phyloP scores from a whole-genome alignment of 2,113 vertebrate species.

The Asarcornis scutulata region DNA sequence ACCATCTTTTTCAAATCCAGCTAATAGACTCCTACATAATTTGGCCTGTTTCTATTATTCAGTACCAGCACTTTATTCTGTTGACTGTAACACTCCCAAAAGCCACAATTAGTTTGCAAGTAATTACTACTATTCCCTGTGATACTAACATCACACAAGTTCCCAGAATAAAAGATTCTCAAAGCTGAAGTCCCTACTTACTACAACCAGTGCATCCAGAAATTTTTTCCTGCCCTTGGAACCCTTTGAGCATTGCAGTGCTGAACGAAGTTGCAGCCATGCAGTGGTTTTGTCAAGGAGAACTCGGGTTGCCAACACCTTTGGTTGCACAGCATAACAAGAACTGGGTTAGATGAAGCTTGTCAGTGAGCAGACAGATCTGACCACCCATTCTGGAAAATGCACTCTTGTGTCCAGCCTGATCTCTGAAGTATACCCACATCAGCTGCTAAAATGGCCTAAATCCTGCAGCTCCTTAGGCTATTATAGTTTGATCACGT shows the following conservation, averaged over 20 bases:
- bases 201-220: not conserved
- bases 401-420: not conserved
- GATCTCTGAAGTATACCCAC: too few relatives aligned
- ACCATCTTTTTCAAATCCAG: not conserved
- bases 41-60: not conserved
- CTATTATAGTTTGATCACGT: fast-evolving
- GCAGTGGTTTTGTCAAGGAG: not conserved
- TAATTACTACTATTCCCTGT: not conserved
- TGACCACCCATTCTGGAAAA: not conserved
- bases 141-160: not conserved
- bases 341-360: not conserved
- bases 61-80: not conserved
- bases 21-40: not conserved
- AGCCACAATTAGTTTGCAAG: not conserved
- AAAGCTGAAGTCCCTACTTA: not conserved
- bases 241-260: not conserved
- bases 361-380: not conserved
- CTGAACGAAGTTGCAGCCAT: not conserved
- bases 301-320: not conserved
- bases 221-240: not conserved
- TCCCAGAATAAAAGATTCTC: not conserved
- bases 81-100: not conserved
- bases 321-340: not conserved
- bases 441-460: not conserved
- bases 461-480: not conserved